Evolutionary conservation across 2,888 invertebrate species (phyloP).

Genomic region (Sipha maydis): DNA sequence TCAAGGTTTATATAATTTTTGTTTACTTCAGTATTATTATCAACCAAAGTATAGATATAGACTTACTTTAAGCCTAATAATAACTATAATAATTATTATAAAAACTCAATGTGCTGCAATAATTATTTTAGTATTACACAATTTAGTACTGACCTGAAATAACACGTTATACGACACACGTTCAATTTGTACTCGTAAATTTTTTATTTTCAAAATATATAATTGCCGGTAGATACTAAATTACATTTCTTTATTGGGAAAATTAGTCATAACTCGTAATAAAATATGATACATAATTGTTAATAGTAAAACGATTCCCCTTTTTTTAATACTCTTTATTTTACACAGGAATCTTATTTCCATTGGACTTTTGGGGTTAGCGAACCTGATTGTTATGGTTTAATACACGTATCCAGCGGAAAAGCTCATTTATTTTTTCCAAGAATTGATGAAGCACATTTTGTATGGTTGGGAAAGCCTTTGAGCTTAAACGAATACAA

Average conservation of each 20-base stretch:
- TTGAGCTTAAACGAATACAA: slow-evolving; percentile 78
- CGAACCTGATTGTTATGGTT: slow-evolving; percentile 91
- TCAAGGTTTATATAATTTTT: slow-evolving; percentile 47
- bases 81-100: slow-evolving; percentile 24
- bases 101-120: not conserved
- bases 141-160: not conserved
- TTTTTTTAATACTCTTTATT: not conserved
- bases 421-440: slow-evolving; percentile 85
- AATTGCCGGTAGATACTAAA: too few species aligned
- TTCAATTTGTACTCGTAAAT: not conserved
- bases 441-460: slow-evolving; percentile 84
- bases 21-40: slow-evolving; percentile 41
- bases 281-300: too few species aligned
- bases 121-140: not conserved
- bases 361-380: slow-evolving; percentile 95
- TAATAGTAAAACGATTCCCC: too few species aligned
- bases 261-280: too few species aligned
- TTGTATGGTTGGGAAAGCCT: slow-evolving; percentile 93
- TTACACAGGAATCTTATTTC: slow-evolving; percentile 89
- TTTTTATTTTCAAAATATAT: not conserved
- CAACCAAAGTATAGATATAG: slow-evolving; percentile 14
- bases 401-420: slow-evolving; percentile 78
- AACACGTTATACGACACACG: slow-evolving; percentile 28
- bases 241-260: too few species aligned
- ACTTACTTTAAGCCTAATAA: not conserved